A percentile compares a stretch with the other conserved stretches of the same genome.
phyloP scores from a whole-genome alignment of 37 sponge, comb jelly and placozoan genomes.

The Spongilla lacustris region DNA sequence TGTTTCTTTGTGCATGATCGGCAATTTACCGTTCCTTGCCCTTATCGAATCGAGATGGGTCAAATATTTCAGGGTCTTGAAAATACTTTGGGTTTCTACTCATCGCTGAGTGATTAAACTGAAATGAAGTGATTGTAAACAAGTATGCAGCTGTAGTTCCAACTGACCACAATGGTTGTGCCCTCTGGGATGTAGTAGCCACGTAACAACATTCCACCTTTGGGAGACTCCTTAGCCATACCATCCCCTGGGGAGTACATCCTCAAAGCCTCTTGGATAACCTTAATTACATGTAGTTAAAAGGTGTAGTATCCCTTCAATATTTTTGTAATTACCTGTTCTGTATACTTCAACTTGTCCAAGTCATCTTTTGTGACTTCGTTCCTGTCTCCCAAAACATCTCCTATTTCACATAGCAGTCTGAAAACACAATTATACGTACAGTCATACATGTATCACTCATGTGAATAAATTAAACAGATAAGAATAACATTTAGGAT shows the following conservation, averaged over 20 bases:
- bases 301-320: no score
- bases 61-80: background rate
- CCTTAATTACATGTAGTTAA: background rate
- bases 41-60: slow-evolving; percentile 6
- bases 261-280: background rate
- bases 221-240: background rate
- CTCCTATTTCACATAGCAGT: background rate
- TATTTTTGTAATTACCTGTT: background rate
- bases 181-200: slow-evolving; percentile 2
- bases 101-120: background rate
- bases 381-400: background rate
- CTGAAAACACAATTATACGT: background rate
- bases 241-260: background rate
- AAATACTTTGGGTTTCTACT: background rate
- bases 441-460: no score
- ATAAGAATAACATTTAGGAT: no score
- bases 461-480: no score
- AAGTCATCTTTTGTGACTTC: background rate
- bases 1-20: background rate
- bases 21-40: background rate
- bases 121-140: no score
- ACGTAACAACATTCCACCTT: background rate
- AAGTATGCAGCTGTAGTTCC: background rate
- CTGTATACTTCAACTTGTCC: background rate
- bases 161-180: background rate